These are phyloP conservation scores for Galendromus occidentalis DNA, from an alignment of 1,140 invertebrate species.

Conservation along the genomic window DNA sequence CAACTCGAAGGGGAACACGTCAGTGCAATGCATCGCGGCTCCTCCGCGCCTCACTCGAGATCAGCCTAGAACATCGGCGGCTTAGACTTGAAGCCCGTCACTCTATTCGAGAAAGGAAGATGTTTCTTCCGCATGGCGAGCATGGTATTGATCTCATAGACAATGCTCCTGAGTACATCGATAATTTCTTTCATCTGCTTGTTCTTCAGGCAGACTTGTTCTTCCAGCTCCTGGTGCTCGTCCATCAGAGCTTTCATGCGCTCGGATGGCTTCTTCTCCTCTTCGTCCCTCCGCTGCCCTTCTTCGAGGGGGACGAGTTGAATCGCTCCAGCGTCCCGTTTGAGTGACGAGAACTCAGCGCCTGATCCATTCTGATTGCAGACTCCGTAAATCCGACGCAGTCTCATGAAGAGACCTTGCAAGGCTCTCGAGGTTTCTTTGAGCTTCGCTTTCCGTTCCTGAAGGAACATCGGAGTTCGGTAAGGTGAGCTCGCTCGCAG, in stretches of 20 bases:
- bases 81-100: not conserved
- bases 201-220: conserved; percentile 67
- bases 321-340: not conserved
- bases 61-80: not conserved
- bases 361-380: conserved; percentile 54
- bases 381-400: conserved; percentile 69
- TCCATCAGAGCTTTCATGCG: conserved; percentile 14
- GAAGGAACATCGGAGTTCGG: conserved; percentile 39
- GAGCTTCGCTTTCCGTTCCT: conserved; percentile 47
- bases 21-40: too few species aligned
- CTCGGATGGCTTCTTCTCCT: conserved; percentile 23
- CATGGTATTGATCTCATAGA: conserved; percentile 94
- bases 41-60: too few species aligned
- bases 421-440: conserved; percentile 64
- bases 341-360: not conserved
- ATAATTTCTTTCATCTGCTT: conserved; percentile 80
- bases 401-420: conserved; percentile 52
- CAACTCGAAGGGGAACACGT: too few species aligned
- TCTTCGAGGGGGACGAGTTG: conserved; percentile 60
- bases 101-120: not conserved
- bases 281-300: conserved; percentile 49
- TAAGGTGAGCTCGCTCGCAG: not conserved
- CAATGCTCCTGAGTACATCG: conserved; percentile 66
- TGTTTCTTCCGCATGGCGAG: conserved; percentile 50
- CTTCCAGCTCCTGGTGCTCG: conserved; percentile 32